Percentiles rank a stretch among this genome's conserved stretches.
Evolutionary conservation across 2,888 invertebrate species (phyloP).

Genomic region (Synergus gifuensis): DNA sequence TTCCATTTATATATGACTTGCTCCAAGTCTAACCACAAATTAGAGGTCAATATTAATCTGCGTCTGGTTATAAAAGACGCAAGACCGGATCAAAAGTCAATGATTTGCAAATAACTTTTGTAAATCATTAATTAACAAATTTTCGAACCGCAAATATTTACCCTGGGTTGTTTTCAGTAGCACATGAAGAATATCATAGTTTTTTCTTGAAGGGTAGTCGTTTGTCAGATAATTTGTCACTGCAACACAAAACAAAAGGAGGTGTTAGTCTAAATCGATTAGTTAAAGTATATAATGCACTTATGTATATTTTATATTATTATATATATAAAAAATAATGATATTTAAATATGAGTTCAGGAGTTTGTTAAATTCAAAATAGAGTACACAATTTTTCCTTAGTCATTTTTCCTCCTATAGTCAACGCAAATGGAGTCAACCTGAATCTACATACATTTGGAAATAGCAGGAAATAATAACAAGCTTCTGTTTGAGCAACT

Average conservation of each 20-base stretch:
- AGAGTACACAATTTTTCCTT: too few relatives aligned
- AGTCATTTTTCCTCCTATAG: background rate
- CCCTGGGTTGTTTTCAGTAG: background rate
- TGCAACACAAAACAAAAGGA: slow-evolving; percentile 26
- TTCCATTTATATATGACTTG: background rate
- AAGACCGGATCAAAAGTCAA: background rate
- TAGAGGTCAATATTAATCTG: background rate
- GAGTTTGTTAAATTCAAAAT: too few relatives aligned
- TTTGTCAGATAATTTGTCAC: background rate
- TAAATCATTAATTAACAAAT: background rate
- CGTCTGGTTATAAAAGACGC: background rate
- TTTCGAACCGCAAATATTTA: slow-evolving; percentile 5
- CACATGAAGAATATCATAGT: background rate
- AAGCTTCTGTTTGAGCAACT: too few relatives aligned
- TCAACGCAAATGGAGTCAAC: background rate
- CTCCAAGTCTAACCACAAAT: background rate
- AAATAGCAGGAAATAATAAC: too few relatives aligned
- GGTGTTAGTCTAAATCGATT: background rate
- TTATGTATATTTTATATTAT: too few relatives aligned
- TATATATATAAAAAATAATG: too few relatives aligned
- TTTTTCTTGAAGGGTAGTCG: slow-evolving; percentile 27
- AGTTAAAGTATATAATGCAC: background rate
- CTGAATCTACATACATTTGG: background rate
- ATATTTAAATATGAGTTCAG: too few relatives aligned
- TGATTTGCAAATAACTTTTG: background rate